Evolutionary conservation across 2,888 invertebrate species (phyloP).

Genomic region (Nemurella pictetii): DNA sequence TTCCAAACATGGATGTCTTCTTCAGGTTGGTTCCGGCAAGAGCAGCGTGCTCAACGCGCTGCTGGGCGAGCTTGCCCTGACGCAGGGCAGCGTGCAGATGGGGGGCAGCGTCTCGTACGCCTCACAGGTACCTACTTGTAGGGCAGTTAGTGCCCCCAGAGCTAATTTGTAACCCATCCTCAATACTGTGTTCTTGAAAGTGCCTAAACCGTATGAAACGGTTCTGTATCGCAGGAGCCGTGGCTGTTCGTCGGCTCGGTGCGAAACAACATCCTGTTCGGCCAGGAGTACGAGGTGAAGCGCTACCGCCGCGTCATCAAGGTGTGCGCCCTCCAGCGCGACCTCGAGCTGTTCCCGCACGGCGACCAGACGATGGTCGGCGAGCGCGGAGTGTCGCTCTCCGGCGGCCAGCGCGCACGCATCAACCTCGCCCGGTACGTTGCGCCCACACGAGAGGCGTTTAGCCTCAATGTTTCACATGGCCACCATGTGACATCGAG

Average conservation of each 20-base stretch:
- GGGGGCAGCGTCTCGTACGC: conserved; percentile 67
- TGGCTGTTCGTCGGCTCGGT: conserved; percentile 76
- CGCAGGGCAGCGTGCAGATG: conserved; percentile 62
- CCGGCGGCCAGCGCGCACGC: conserved; percentile 80
- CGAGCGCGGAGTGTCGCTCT: conserved; percentile 73
- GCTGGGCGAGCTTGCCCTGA: conserved; percentile 71
- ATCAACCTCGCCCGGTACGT: conserved; percentile 68
- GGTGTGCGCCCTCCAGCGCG: conserved; percentile 66
- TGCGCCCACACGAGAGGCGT: no score
- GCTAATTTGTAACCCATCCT: no score
- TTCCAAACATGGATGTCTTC: no score
- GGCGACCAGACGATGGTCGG: conserved; percentile 77
- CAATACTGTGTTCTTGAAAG: no score
- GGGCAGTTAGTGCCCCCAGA: no score
- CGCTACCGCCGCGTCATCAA: conserved; percentile 58
- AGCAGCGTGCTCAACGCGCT: conserved; percentile 68
- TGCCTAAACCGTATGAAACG: no score
- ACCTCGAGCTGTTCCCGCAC: conserved; percentile 62
- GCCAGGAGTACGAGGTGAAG: conserved; percentile 61
- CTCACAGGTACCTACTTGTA: no score
- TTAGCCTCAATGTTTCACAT: neutral
- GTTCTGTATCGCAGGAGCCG: no score
- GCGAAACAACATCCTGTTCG: conserved; percentile 79
- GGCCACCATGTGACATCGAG: neutral
- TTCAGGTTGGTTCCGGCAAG: conserved; percentile 44